These are phyloP conservation scores for Atherinosoma microstoma DNA, from an alignment of 2,797 vertebrate genomes.

Conservation along the genomic window DNA sequence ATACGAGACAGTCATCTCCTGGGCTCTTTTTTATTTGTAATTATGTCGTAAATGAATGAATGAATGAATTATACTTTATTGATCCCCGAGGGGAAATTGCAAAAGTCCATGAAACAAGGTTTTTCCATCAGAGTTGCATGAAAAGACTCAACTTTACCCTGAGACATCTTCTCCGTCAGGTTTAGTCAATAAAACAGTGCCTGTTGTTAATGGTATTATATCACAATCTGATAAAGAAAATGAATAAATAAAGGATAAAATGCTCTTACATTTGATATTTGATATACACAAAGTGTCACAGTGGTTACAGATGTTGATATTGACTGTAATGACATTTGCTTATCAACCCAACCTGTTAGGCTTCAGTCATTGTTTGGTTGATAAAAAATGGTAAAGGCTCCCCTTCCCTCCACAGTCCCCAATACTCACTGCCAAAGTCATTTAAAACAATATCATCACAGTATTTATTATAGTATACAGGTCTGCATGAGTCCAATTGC, in stretches of 20 bases:
- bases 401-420: neutral
- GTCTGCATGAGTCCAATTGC: neutral
- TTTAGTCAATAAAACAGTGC: neutral
- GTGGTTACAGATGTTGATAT: slow-evolving; percentile 6
- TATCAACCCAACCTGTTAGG: neutral
- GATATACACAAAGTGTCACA: neutral
- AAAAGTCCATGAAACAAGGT: neutral
- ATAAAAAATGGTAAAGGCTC: neutral
- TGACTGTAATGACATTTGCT: slow-evolving; percentile 1
- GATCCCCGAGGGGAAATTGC: too few relatives aligned
- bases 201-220: neutral
- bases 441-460: neutral
- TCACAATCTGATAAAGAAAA: neutral
- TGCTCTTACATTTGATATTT: neutral
- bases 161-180: neutral
- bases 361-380: neutral
- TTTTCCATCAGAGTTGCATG: neutral
- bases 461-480: neutral
- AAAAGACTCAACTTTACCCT: neutral
- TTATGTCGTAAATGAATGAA: too few relatives aligned
- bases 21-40: neutral
- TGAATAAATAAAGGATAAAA: neutral
- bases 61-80: too few relatives aligned
- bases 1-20: neutral
- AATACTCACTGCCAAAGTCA: neutral